Evolutionary conservation across 1,140 invertebrate genomes (phyloP).

Genomic region (Leguminivora glycinivorella): DNA sequence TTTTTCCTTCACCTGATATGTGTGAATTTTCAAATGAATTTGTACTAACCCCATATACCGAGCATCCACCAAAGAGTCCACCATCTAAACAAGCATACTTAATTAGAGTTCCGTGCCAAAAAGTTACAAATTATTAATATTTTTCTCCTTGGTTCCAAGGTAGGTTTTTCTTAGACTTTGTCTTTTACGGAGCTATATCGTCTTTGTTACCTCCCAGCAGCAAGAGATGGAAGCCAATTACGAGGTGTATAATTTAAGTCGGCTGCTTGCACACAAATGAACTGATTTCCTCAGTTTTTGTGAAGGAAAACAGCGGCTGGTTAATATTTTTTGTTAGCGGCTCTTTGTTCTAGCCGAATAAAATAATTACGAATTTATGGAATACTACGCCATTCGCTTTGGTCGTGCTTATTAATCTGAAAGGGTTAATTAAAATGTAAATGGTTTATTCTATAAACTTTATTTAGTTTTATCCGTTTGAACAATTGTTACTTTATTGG

Average conservation of each 20-base stretch:
- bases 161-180: too few species aligned
- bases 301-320: conserved; percentile 4
- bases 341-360: conserved; percentile 1
- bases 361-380: not conserved
- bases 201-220: not conserved
- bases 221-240: conserved; percentile 18
- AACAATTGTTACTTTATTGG: too few species aligned
- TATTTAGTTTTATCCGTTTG: not conserved
- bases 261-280: conserved; percentile 23
- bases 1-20: too few species aligned
- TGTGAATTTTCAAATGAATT: too few species aligned
- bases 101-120: too few species aligned
- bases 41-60: too few species aligned
- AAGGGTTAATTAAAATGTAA: not conserved
- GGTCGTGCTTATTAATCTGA: not conserved
- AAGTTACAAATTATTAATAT: too few species aligned
- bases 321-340: not conserved
- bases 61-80: too few species aligned
- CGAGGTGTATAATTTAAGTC: conserved; percentile 25
- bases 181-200: too few species aligned
- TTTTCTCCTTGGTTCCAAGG: too few species aligned
- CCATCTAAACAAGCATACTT: too few species aligned
- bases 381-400: not conserved
- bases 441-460: not conserved
- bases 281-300: conserved; percentile 19